These are phyloP conservation scores for Epinotia demarniana DNA, from an alignment of 2,888 invertebrate species.

Conservation along the genomic window DNA sequence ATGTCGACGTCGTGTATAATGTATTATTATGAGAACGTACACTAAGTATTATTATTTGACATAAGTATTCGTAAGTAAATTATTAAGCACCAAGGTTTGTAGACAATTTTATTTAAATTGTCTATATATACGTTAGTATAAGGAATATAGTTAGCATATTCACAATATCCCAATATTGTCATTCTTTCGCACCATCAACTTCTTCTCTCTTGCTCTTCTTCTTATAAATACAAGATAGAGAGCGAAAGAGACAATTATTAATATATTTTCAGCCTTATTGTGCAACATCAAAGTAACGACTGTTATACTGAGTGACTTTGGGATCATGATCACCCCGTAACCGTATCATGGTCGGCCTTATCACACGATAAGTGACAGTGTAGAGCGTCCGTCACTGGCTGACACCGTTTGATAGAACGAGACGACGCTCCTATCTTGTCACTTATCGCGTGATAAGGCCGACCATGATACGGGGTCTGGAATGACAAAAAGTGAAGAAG, in stretches of 20 bases:
- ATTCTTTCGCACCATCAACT: not conserved
- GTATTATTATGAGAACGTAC: not conserved
- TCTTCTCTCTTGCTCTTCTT: too few relatives aligned
- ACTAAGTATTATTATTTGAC: not conserved
- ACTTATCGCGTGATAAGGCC: too few relatives aligned
- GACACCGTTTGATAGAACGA: too few relatives aligned
- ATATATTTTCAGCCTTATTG: not conserved
- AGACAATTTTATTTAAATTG: constrained; percentile 4
- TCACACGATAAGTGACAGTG: too few relatives aligned
- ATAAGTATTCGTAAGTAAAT: constrained; percentile 3
- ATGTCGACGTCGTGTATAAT: constrained; percentile 10
- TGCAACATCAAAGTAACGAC: not conserved
- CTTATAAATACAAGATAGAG: not conserved
- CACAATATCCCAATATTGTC: not conserved
- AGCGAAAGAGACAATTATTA: not conserved
- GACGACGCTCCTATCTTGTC: too few relatives aligned
- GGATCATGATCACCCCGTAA: too few relatives aligned
- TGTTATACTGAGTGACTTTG: too few relatives aligned
- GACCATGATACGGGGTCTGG: too few relatives aligned
- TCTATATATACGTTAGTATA: not conserved
- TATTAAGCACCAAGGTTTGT: constrained; percentile 29
- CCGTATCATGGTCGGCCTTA: too few relatives aligned
- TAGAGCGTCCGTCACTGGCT: too few relatives aligned
- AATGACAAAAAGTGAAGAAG: too few relatives aligned
- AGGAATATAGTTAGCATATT: not conserved